A percentile compares a stretch with the other conserved stretches of the same genome.
phyloP scores from a whole-genome alignment of 2,888 invertebrate species.

The Germaria angustata region DNA sequence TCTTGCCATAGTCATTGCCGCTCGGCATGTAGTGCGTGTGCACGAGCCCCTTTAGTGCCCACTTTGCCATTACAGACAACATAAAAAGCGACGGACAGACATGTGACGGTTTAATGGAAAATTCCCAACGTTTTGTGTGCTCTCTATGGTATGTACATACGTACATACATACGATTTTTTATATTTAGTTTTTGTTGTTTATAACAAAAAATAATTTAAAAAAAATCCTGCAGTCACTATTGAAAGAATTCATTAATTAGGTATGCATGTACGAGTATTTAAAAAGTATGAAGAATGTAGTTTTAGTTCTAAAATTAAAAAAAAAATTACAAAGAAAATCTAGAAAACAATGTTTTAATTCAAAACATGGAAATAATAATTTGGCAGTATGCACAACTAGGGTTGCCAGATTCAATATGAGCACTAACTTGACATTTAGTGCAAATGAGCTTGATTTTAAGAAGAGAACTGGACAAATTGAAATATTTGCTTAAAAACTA shows the following conservation, averaged over 20 bases:
- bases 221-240: background rate
- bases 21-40: background rate
- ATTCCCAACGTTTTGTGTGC: conserved; percentile 65
- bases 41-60: background rate
- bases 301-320: background rate
- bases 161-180: background rate
- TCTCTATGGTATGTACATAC: conserved; percentile 42
- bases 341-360: too few relatives aligned
- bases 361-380: too few relatives aligned
- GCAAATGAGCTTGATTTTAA: too few relatives aligned
- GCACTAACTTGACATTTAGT: too few relatives aligned
- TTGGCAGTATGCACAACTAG: too few relatives aligned
- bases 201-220: background rate
- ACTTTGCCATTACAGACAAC: conserved; percentile 20
- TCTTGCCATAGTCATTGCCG: background rate
- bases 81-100: conserved; percentile 47
- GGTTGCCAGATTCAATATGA: too few relatives aligned
- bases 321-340: too few relatives aligned
- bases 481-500: too few relatives aligned
- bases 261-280: too few relatives aligned
- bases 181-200: conserved; percentile 21
- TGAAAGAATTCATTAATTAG: conserved; percentile 4
- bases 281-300: background rate
- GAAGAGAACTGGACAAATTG: too few relatives aligned
- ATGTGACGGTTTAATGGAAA: conserved; percentile 68